phyloP scores from a whole-genome alignment of 2,888 invertebrate genomes.

The Aricia artaxerxes region DNA sequence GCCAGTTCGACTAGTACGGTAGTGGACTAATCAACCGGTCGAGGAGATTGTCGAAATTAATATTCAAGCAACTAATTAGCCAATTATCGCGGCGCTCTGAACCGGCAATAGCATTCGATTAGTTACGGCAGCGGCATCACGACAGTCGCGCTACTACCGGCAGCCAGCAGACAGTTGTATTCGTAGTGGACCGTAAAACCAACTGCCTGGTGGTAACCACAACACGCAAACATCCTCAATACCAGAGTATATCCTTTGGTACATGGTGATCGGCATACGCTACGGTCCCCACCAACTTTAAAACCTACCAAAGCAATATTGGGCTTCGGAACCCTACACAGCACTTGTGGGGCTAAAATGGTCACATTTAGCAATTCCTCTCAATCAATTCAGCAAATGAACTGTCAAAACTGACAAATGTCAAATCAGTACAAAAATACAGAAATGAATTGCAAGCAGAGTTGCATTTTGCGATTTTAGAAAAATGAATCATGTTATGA shows the following conservation, averaged over 20 bases:
- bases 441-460: too few species aligned
- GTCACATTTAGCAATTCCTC: too few species aligned
- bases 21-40: constrained; percentile 13
- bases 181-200: neutral
- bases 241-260: neutral
- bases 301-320: neutral
- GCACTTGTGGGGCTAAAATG: neutral
- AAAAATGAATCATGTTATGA: too few species aligned
- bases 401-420: too few species aligned
- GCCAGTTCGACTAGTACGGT: constrained; percentile 13
- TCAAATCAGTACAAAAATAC: too few species aligned
- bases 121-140: constrained; percentile 23
- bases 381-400: too few species aligned
- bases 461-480: too few species aligned
- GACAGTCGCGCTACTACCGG: constrained; percentile 26
- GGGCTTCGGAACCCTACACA: neutral
- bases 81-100: constrained; percentile 31
- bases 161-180: constrained; percentile 32
- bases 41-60: constrained; percentile 14
- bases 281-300: too few species aligned
- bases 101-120: constrained; percentile 23
- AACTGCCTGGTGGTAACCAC: neutral
- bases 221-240: neutral
- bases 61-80: constrained; percentile 19
- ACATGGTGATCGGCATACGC: too few species aligned